Base-by-base conservation (phyloP, 1,140 invertebrate genomes). In the Drosophila burlai region DNA sequence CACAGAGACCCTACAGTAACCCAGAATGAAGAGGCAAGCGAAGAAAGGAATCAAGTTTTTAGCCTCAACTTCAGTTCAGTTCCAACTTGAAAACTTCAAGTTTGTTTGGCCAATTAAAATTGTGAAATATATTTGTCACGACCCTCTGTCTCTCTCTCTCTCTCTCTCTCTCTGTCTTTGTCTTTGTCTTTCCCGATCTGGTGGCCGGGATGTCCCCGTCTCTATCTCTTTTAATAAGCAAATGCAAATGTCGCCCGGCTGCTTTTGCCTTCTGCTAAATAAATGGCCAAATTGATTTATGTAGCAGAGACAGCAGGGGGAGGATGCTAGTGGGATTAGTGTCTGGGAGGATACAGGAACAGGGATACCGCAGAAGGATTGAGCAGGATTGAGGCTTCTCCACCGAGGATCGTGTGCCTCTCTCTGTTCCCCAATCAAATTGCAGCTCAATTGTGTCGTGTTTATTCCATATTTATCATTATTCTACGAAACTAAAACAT, bases 241-340 rank as follows among this genome's bases (percentile, higher is more conserved):
- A 76, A 84, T 83, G 81, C 73, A 73, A 73, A 73, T 77, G 63
- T 77, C 77, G 50, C 64, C 59, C 24, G 68, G 52, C 65, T 71
- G 69, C 66, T 18, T 42, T 64, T 68, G 64, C 52, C 65, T 49
- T 66, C 66, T 40, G 69, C 55, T 78, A 78, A 83, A 83, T 69
- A 78, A 81, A 84, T 78, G 64, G 74, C 65, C 72, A 85, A 85
- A 85, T 85, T 85, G 82, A 85, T 85, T 85, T 85, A 85, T 81
- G 65, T 65, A 47, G 49, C 77, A 13, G 34, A 47, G 45, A n/a
- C 21, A 49, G 43, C 9, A 31, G 34, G 6, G 18, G 29, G 18
- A 47, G 42, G 18, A 29, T 38, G 50, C 13, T 54, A 16, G 29
- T 4, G 24, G 21, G 50, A 66, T 46, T 42, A 57, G 29, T 8